These are phyloP conservation scores for Cynopterus brachyotis DNA, from an alignment of 2,113 vertebrate genomes.

Conservation along the genomic window DNA sequence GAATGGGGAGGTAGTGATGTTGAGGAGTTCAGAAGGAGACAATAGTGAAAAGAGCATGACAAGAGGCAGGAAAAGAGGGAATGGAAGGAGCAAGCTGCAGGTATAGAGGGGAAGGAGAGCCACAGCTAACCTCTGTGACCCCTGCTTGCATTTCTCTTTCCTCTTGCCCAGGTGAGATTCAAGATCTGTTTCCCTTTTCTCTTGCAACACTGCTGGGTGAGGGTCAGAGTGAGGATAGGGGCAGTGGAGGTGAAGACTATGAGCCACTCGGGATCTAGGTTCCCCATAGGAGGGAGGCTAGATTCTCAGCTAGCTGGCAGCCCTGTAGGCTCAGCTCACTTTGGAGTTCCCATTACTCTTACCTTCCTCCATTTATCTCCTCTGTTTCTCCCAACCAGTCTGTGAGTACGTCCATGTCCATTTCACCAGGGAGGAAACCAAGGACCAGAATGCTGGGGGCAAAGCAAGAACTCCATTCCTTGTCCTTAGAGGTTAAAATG, in stretches of 20 bases:
- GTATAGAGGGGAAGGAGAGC: neutral
- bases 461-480: neutral
- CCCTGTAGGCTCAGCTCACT: neutral
- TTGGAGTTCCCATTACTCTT: neutral
- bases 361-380: neutral
- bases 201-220: neutral
- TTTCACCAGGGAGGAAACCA: neutral
- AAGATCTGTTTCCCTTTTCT: constrained; percentile 18
- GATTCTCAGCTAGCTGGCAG: neutral
- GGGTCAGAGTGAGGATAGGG: neutral
- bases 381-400: neutral
- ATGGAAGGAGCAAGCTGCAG: neutral
- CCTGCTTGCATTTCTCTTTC: neutral
- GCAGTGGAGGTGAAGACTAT: neutral
- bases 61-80: neutral
- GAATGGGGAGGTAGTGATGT: neutral
- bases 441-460: neutral
- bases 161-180: neutral
- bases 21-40: neutral
- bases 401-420: neutral
- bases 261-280: neutral
- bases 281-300: neutral
- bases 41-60: neutral
- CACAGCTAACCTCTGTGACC: neutral
- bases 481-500: neutral